Evolutionary conservation across 2,113 vertebrate genomes (phyloP).

Genomic region (Strix aluco): DNA sequence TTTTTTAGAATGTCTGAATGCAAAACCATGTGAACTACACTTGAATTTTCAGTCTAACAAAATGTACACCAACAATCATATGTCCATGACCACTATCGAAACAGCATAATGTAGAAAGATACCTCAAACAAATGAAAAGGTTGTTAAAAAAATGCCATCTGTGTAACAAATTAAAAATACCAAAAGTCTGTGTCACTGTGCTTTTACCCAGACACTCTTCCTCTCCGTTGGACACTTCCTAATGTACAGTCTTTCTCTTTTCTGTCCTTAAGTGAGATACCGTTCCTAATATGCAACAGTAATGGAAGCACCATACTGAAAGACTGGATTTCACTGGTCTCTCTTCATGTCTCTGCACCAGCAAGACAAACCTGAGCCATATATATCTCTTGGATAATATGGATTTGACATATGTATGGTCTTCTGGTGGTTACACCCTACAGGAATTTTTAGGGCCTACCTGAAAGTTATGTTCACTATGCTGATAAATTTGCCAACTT

Average conservation of each 20-base stretch:
- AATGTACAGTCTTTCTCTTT: neutral
- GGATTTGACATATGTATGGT: neutral
- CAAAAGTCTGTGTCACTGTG: neutral
- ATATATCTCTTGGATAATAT: neutral
- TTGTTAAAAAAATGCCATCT: neutral
- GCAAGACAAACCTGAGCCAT: neutral
- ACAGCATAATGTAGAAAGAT: neutral
- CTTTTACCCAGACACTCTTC: neutral
- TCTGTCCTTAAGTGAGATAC: neutral
- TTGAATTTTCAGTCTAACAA: neutral
- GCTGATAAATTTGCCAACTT: neutral
- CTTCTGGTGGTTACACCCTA: neutral
- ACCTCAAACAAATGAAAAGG: neutral
- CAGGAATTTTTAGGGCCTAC: neutral
- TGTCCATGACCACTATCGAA: rapidly evolving
- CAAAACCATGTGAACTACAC: neutral
- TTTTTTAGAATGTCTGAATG: neutral
- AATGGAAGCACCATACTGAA: neutral
- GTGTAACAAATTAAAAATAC: neutral
- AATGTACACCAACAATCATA: neutral
- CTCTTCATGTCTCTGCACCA: neutral
- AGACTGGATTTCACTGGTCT: neutral
- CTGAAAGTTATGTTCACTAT: neutral
- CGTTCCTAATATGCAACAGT: neutral
- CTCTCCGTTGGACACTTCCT: neutral